A percentile compares a stretch with the other conserved stretches of the same genome.
Evolutionary conservation across 2,113 vertebrate genomes (phyloP).

Genomic region (Astatotilapia flaviijosephi): DNA sequence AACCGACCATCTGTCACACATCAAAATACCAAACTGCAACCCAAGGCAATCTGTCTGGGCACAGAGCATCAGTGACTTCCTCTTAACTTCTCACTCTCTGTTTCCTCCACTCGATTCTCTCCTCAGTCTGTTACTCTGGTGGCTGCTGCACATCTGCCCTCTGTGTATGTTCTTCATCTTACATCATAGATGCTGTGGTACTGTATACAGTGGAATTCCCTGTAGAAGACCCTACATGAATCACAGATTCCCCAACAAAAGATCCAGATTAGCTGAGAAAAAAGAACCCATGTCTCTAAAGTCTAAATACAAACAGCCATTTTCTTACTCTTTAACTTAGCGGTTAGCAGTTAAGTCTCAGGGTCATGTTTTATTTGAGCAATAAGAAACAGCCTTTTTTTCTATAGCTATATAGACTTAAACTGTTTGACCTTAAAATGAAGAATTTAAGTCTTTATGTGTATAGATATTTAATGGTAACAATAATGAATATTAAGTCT

Average conservation of each 20-base stretch:
- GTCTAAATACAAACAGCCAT: background rate
- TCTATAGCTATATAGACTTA: background rate
- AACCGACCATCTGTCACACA: slow-evolving; percentile 36
- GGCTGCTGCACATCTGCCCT: background rate
- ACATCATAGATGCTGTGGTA: background rate
- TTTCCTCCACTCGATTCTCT: background rate
- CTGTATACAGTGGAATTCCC: background rate
- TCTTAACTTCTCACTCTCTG: slow-evolving; percentile 11
- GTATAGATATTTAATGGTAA: background rate
- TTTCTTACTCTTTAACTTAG: background rate
- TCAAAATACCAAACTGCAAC: slow-evolving; percentile 29
- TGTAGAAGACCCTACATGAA: background rate
- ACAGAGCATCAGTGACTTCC: background rate
- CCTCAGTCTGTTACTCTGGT: background rate
- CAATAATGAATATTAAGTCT: background rate
- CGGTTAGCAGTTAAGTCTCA: background rate
- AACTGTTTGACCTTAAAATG: rapidly evolving
- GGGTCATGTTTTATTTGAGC: background rate
- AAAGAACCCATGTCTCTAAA: background rate
- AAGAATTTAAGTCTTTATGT: background rate
- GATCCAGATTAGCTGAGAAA: background rate
- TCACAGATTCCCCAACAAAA: background rate
- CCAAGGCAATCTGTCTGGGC: slow-evolving; percentile 2
- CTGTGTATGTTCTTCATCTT: background rate
- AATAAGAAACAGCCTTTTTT: background rate